phyloP scores from a whole-genome alignment of 2,113 vertebrate species.

The Myotis brandtii region DNA sequence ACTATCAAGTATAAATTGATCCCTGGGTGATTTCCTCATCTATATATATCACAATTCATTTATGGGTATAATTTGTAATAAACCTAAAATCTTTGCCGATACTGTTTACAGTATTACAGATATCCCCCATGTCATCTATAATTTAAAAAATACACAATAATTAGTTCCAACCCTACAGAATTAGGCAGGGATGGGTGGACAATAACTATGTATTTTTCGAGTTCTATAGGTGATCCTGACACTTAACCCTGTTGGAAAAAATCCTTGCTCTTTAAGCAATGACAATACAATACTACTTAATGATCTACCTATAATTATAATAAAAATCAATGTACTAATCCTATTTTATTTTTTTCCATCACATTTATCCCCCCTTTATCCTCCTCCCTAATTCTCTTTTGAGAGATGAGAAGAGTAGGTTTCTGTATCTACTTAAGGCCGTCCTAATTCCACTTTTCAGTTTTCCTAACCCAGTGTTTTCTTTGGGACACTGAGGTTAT shows the following conservation, averaged over 20 bases:
- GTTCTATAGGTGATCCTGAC: neutral
- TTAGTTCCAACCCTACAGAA: neutral
- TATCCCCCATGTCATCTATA: neutral
- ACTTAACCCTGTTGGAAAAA: neutral
- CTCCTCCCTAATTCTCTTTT: neutral
- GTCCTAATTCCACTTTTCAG: conserved; percentile 6
- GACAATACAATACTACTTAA: neutral
- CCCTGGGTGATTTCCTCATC: neutral
- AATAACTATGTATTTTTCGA: neutral
- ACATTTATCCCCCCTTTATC: neutral
- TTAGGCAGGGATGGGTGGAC: neutral
- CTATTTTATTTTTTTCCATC: neutral
- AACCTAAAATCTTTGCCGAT: neutral
- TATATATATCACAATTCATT: neutral
- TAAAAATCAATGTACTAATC: neutral
- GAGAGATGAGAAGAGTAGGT: neutral
- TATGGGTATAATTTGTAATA: neutral
- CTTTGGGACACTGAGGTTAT: neutral
- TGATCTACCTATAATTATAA: neutral
- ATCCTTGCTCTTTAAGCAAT: neutral
- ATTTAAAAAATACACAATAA: conserved; percentile 32
- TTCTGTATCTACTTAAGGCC: neutral
- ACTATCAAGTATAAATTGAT: neutral
- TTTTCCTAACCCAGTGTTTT: neutral
- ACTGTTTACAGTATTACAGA: too few species aligned